Percentiles rank a stretch among this genome's conserved stretches.
These are phyloP conservation scores for Enhydra lutris DNA, from an alignment of 2,113 vertebrate species.

Conservation along the genomic window DNA sequence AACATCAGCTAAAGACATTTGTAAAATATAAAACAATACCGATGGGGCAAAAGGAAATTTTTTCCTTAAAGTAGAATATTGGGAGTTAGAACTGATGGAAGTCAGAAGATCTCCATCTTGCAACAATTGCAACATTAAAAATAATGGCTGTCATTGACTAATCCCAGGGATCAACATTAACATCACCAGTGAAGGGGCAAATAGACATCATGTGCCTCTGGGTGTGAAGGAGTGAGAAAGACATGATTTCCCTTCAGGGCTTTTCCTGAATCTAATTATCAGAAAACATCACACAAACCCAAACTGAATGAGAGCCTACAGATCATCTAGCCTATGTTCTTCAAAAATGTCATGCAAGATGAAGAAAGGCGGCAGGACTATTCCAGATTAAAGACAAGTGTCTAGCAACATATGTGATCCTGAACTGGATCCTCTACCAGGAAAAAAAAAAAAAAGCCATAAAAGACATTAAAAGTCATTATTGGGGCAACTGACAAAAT, in stretches of 20 bases:
- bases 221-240: background rate
- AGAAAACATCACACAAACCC: no score
- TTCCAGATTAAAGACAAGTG: background rate
- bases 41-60: background rate
- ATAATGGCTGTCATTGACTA: background rate
- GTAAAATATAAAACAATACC: background rate
- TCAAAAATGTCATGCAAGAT: background rate
- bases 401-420: background rate
- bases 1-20: background rate
- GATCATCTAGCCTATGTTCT: fast-evolving
- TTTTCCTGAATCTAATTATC: background rate
- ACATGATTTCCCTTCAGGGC: background rate
- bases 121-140: background rate
- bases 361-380: no score
- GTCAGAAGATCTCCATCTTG: background rate
- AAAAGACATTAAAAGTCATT: background rate
- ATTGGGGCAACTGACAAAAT: background rate
- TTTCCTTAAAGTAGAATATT: background rate
- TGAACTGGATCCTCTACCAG: no score
- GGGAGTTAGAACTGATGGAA: background rate
- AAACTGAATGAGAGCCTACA: background rate
- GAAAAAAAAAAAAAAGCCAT: background rate
- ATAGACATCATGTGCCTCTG: background rate
- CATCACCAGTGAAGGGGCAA: background rate
- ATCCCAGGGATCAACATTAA: background rate